Evolutionary conservation across 1,140 invertebrate species (phyloP), one percentile per base, ranked within the genome.

Genomic region (Drosophila punjabiensis): DNA sequence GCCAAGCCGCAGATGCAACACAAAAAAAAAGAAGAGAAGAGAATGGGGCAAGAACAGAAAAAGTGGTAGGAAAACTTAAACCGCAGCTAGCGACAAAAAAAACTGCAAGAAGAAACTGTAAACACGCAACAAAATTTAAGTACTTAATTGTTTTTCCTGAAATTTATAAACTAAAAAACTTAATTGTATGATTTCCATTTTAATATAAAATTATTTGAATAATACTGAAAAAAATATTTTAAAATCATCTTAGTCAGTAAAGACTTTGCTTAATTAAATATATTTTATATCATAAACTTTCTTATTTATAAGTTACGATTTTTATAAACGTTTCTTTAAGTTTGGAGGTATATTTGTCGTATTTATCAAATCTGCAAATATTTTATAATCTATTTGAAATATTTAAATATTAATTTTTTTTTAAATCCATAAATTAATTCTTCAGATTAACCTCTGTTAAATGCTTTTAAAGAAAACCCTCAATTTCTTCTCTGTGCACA

Each of bases 31-130:
- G n/a, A n/a, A n/a, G n/a, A 28, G 24, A 24, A 24, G 24, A 35
- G 0, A 10, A 10, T 7, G 20, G 1, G 10, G 10, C 33, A 55
- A 43, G 59, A 30, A 53, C 30, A 32, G 43, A 20, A 65, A 52
- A 77, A 30, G 41, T 52, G 32, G 78, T 55, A 37, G 30, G 68
- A 79, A 87, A 88, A 88, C 84, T 88, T 89, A 75, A 87, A 85
- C 81, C 85, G 78, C 85, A 84, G 61, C 50, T 35, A 65, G 85
- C 56, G 70, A 89, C 77, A 88, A 78, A 87, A 78, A 87, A 77
- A 85, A 76, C 66, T 55, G 41, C 43, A 50, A 53, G 55, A 48
- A 75, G 55, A 59, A 71, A 48, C 62, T 61, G 50, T 16, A 50
- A 69, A 52, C 76, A 47, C 30, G 24, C 11, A 30, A 61, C 10